These are phyloP conservation scores for Liasis olivaceus DNA, from an alignment of 2,797 vertebrate species.

Conservation along the genomic window DNA sequence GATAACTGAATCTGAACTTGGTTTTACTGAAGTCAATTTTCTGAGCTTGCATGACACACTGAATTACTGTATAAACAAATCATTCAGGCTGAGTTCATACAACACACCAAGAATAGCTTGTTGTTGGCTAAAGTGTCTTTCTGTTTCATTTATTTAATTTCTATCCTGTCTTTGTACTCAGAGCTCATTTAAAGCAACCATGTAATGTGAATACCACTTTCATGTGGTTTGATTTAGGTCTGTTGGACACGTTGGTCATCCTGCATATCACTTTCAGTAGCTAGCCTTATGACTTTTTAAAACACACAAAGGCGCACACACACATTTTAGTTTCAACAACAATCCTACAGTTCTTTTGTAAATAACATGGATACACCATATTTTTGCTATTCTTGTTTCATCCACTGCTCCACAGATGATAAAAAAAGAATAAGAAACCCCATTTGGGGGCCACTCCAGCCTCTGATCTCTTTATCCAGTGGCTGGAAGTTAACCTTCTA, in stretches of 20 bases:
- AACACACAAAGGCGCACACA: neutral
- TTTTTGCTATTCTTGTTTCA: neutral
- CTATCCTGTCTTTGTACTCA: neutral
- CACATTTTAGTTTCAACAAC: neutral
- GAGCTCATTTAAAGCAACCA: neutral
- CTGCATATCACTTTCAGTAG: neutral
- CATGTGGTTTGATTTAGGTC: neutral
- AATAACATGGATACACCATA: neutral
- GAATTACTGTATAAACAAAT: too few relatives aligned
- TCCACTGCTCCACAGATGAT: neutral
- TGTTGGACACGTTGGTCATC: neutral
- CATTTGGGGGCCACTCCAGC: neutral
- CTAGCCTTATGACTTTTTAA: neutral
- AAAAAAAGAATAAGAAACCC: neutral
- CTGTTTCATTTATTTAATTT: neutral
- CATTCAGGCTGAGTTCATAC: too few relatives aligned
- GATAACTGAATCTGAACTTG: too few relatives aligned
- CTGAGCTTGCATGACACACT: too few relatives aligned
- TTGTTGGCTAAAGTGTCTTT: too few relatives aligned
- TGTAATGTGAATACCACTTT: neutral
- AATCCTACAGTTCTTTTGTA: neutral
- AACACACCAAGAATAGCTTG: too few relatives aligned
- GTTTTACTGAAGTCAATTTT: too few relatives aligned
- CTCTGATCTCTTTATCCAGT: neutral
- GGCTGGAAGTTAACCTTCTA: neutral